Base-by-base conservation (phyloP, 2,888 invertebrate genomes). In the Drosophila anomalata region DNA sequence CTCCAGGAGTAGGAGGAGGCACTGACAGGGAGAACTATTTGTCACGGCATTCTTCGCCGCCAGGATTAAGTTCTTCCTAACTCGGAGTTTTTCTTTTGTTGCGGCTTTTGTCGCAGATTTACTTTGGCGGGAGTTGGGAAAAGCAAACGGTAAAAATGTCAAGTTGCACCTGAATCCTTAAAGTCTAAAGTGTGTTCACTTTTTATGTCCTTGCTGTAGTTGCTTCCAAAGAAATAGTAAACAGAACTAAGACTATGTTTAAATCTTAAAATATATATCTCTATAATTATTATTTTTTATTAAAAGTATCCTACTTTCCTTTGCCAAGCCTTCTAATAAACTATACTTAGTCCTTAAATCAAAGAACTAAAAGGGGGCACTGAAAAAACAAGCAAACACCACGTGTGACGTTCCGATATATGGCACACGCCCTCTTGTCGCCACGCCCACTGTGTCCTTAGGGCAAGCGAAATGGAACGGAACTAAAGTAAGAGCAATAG, bases 11-110 rank as follows among this genome's bases (percentile, higher is more conserved):
- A 63, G 42, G 72, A 66, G 75, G 36, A 63, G 42, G 47, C n/a
- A 26, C 36, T 50, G 54, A 70, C 73, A 66, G 54, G 79, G 69
- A 78, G 75, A 86, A 79, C 84, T 89, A 89, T 89, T 89, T 88
- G 87, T 88, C 84, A 82, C 78, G 78, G 75, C 82, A 88, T 89
- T 87, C 80, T 87, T 77, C 79, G 79, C 53, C 76, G 63, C 69
- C 66, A 74, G 80, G 86, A 79, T 86, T 84, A 88, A 89, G 80
- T 80, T 84, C 69, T 75, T 60, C 41, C 58, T 51, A 54, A 52
- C 59, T 62, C 56, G 36, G 17, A 31, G 47, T 33, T 24, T 8
- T 31, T 17, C 48, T 20, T n/a, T 68, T 70, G 60, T 33, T 42
- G 63, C 67, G 66, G 63, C 63, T 14, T 63, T 68, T 51, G 54